Base-by-base conservation (phyloP, 2,888 invertebrate species). In the Eupeodes luniger region DNA sequence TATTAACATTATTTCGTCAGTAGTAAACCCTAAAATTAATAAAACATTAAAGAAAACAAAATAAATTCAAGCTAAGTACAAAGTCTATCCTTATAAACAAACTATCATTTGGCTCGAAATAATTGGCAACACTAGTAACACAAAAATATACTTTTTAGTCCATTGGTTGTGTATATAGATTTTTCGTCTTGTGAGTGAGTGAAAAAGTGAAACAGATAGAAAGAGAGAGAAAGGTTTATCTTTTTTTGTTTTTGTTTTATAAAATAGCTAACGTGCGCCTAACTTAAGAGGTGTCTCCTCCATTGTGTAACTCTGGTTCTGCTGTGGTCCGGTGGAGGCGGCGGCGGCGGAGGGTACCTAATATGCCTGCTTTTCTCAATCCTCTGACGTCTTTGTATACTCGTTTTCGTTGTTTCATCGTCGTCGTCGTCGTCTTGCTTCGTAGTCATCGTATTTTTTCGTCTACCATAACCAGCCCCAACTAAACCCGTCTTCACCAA, bases 401-500 rank as follows among this genome's bases (percentile, higher is more conserved):
- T 76, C 14, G 77, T 66, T 62, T 49, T 66, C 12, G 7, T n/a
- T 16, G 5, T 44, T 5, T 14, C 4, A 16, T 59, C 5, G 10
- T 49, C 53, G 16, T 49, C 14, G 51, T 53, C 19, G 36, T 55
- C 6, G 14, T 53, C 44, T 27, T 27, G 2, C 27, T 27, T 40
- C 5, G 40, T 40, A 40, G 40, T 40, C 40, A 40, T 40, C 40
- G 40, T 27, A 27, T 27, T 27, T 5, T 40, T 36, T 61, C 57
- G 59, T 47, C 84, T 85, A 89, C 88, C 88, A 81, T 89, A 89
- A 89, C 88, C 88, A 89, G 79, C 88, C 88, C 81, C 85, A 89
- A 89, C 79, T 19, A 78, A 64, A 88, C 77, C 74, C 53, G 67
- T 75, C 81, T 84, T 84, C 81, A 75, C 84, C 81, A 64, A 78